These are phyloP conservation scores for Thermophis baileyi DNA, from an alignment of 2,113 vertebrate species.

Conservation along the genomic window DNA sequence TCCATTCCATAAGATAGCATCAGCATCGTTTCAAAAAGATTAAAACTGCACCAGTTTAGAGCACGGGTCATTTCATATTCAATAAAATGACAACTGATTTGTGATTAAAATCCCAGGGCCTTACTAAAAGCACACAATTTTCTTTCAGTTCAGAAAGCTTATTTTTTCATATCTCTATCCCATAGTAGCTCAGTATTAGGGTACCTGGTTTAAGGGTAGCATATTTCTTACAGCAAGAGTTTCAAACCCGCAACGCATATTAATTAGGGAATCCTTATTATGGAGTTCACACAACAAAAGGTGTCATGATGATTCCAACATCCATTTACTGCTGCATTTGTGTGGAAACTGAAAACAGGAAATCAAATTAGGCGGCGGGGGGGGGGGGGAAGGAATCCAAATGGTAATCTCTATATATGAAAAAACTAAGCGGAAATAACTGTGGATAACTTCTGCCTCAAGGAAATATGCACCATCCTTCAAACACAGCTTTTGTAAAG, in stretches of 20 bases:
- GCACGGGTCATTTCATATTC: not conserved
- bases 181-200: not conserved
- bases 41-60: not conserved
- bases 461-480: not conserved
- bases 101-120: not conserved
- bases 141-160: not conserved
- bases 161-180: not conserved
- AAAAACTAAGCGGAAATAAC: not conserved
- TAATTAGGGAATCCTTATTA: not conserved
- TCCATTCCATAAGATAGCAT: not conserved
- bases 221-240: not conserved
- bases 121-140: not conserved
- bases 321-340: not conserved
- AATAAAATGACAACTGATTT: not conserved
- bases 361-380: not conserved
- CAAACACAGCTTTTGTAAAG: constrained; percentile 20
- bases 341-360: too few species aligned
- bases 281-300: not conserved
- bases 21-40: not conserved
- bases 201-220: not conserved
- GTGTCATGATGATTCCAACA: not conserved
- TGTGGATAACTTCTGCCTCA: not conserved
- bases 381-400: not conserved
- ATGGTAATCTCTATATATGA: not conserved
- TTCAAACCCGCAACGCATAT: not conserved